Conservation (phyloP, 1,140 invertebrate species). For the Gonioctena quinquepunctata region DNA sequence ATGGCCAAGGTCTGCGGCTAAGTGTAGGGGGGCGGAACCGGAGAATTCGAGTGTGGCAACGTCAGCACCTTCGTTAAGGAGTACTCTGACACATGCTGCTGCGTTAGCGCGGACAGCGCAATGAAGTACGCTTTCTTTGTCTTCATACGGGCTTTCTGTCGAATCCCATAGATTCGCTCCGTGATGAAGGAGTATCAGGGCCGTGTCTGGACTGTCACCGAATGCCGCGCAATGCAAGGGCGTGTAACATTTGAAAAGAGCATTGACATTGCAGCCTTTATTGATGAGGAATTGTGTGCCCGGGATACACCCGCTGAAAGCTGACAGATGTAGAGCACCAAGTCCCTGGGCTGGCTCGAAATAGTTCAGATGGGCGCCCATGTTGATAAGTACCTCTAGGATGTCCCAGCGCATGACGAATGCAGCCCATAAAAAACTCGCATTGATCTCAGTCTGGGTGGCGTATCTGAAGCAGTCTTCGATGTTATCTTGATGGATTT, state of each 20-base stretch:
- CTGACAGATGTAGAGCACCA: constrained; percentile 71
- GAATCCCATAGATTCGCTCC: constrained; percentile 61
- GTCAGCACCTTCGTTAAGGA: constrained; percentile 67
- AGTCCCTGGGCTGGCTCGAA: constrained; percentile 68
- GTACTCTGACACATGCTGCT: constrained; percentile 69
- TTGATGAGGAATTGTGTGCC: constrained; percentile 69
- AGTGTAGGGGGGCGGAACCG: constrained; percentile 75
- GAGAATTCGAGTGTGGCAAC: constrained; percentile 69
- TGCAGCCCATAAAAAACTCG: constrained; percentile 26
- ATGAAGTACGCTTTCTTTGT: constrained; percentile 74
- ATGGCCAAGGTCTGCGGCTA: constrained; percentile 75
- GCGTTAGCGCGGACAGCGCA: constrained; percentile 75
- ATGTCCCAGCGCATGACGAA: constrained; percentile 24
- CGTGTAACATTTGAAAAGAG: constrained; percentile 67
- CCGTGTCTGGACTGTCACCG: constrained; percentile 72
- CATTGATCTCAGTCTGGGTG: constrained; percentile 19
- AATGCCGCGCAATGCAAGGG: constrained; percentile 81
- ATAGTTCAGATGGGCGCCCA: constrained; percentile 54
- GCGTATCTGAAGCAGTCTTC: constrained; percentile 50
- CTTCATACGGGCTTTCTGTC: constrained; percentile 62
- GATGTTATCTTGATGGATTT: constrained; percentile 62
- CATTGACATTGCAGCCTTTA: constrained; percentile 68
- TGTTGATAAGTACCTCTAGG: constrained; percentile 13
- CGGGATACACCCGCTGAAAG: constrained; percentile 74
- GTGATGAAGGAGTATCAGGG: constrained; percentile 68